Evolutionary conservation across 1,140 invertebrate genomes (phyloP).

Genomic region (Papilio polytes): DNA sequence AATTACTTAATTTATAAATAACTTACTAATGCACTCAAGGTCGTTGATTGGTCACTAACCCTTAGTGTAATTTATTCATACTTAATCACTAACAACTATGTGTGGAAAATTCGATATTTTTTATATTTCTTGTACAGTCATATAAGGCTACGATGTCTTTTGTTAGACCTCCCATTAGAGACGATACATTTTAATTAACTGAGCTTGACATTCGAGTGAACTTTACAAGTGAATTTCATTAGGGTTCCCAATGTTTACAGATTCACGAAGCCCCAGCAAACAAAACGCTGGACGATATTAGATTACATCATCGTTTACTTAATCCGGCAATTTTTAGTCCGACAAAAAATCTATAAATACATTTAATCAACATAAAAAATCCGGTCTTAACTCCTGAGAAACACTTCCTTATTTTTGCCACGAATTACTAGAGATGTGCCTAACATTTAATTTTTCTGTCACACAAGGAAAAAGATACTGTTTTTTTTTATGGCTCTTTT

Average conservation of each 20-base stretch:
- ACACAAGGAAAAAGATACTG: too few relatives aligned
- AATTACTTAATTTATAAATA: not conserved
- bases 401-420: too few relatives aligned
- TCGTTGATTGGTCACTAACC: too few relatives aligned
- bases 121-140: not conserved
- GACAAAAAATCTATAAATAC: not conserved
- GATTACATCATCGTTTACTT: not conserved
- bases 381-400: not conserved
- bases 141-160: not conserved
- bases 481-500: too few relatives aligned
- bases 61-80: too few relatives aligned
- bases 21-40: not conserved
- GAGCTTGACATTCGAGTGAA: not conserved
- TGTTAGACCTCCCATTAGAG: not conserved
- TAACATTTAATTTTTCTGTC: too few relatives aligned
- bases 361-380: not conserved
- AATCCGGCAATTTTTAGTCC: not conserved
- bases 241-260: not conserved
- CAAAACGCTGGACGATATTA: not conserved
- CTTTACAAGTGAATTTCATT: conserved; percentile 9
- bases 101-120: too few relatives aligned
- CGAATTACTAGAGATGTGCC: too few relatives aligned
- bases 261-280: conserved; percentile 9
- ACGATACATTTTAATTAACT: conserved; percentile 8
- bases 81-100: not conserved